phyloP scores from a whole-genome alignment of 2,797 vertebrate species.

The Carapus acus region DNA sequence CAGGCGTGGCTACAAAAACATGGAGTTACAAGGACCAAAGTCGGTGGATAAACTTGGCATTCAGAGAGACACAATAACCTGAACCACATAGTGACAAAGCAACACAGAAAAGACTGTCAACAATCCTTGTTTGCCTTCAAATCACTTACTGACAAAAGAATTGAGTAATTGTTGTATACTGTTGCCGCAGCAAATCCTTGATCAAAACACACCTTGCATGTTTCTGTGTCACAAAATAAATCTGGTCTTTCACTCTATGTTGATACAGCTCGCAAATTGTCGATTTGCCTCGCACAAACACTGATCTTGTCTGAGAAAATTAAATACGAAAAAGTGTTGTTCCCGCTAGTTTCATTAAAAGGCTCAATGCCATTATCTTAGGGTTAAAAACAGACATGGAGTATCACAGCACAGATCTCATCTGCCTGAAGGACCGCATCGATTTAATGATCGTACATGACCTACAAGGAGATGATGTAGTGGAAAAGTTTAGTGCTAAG shows the following conservation, averaged over 20 bases:
- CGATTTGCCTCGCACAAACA: conserved; percentile 18
- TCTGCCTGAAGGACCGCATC: too few species aligned
- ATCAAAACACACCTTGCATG: conserved; percentile 40
- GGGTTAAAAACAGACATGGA: conserved; percentile 24
- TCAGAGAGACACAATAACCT: conserved; percentile 40
- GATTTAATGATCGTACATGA: too few species aligned
- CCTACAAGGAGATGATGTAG: too few species aligned
- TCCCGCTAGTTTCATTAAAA: conserved; percentile 18
- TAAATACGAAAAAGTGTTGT: conserved; percentile 24
- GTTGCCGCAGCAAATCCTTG: conserved; percentile 41
- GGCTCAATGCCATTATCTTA: conserved; percentile 19
- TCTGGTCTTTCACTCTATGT: conserved; percentile 45
- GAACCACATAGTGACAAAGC: conserved; percentile 40
- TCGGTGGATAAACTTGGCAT: conserved; percentile 47
- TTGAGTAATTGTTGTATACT: conserved; percentile 49
- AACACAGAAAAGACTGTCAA: conserved; percentile 45
- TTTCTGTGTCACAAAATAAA: conserved; percentile 48
- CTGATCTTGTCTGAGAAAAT: conserved; percentile 27
- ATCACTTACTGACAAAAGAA: conserved; percentile 51
- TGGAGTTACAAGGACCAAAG: conserved; percentile 37
- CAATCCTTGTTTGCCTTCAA: conserved; percentile 57
- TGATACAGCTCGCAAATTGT: conserved; percentile 47
- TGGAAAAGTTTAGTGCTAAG: too few species aligned
- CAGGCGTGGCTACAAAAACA: conserved; percentile 46
- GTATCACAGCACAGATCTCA: conserved; percentile 5